Conservation (phyloP, 2,113 vertebrate species). For the Vicugna pacos region DNA sequence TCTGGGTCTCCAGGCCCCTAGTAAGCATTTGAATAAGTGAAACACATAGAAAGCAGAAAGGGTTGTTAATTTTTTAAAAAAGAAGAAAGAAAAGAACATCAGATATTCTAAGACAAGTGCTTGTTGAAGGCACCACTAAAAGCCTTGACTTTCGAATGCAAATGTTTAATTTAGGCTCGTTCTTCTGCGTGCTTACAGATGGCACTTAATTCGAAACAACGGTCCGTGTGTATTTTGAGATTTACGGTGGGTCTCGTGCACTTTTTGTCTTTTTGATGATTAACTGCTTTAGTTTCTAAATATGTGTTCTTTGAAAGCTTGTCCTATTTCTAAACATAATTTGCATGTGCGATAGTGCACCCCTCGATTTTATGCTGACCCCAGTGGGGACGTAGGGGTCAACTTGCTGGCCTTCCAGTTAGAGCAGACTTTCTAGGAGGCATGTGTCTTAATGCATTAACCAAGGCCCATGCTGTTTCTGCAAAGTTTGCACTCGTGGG, state of each 20-base stretch:
- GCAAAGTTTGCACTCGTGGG: neutral
- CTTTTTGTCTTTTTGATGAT: neutral
- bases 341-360: neutral
- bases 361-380: neutral
- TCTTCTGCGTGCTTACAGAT: neutral
- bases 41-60: neutral
- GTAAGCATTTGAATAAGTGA: neutral
- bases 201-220: neutral
- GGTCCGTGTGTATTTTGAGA: neutral
- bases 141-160: conserved; percentile 9
- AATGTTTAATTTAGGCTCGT: neutral
- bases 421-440: neutral
- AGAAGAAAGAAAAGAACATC: neutral
- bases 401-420: neutral
- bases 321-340: neutral
- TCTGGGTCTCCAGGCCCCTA: neutral
- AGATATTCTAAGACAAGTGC: neutral
- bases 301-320: neutral
- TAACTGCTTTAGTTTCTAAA: neutral
- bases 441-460: neutral
- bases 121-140: conserved; percentile 37
- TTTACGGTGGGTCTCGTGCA: neutral
- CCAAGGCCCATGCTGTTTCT: fast-evolving
- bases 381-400: neutral
- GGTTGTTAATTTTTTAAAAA: neutral